Conservation (phyloP, 2,113 vertebrate species). For the Polypterus bichir region DNA sequence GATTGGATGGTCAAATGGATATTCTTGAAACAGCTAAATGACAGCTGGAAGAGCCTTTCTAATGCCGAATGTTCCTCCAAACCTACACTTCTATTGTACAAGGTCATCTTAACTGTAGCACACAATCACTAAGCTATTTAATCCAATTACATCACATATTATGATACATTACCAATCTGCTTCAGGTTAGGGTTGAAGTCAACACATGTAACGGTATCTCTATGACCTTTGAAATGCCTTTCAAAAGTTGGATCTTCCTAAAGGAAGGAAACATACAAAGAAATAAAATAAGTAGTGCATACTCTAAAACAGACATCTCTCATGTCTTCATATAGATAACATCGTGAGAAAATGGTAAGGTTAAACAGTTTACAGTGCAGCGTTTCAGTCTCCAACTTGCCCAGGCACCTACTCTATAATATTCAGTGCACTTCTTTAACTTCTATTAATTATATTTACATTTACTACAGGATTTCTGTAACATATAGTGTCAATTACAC, state of each 20-base stretch:
- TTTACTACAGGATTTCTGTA: too few species aligned
- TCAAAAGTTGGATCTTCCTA: slow-evolving; percentile 83
- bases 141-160: too few species aligned
- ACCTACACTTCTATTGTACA: too few species aligned
- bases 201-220: slow-evolving; percentile 72
- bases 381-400: neutral
- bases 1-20: too few species aligned
- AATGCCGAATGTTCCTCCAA: too few species aligned
- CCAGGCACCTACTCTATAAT: neutral
- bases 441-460: too few species aligned
- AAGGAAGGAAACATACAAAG: slow-evolving; percentile 7
- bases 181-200: slow-evolving; percentile 79
- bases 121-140: too few species aligned
- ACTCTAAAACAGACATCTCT: neutral
- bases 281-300: neutral
- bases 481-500: too few species aligned
- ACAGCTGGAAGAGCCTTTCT: too few species aligned
- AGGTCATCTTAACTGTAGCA: too few species aligned
- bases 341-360: neutral
- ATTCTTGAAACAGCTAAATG: too few species aligned
- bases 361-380: neutral
- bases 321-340: neutral
- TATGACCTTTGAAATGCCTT: slow-evolving; percentile 83
- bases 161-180: slow-evolving; percentile 66
- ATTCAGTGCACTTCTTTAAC: neutral